Conservation (phyloP, 1,140 invertebrate species). For the Atta texana region DNA sequence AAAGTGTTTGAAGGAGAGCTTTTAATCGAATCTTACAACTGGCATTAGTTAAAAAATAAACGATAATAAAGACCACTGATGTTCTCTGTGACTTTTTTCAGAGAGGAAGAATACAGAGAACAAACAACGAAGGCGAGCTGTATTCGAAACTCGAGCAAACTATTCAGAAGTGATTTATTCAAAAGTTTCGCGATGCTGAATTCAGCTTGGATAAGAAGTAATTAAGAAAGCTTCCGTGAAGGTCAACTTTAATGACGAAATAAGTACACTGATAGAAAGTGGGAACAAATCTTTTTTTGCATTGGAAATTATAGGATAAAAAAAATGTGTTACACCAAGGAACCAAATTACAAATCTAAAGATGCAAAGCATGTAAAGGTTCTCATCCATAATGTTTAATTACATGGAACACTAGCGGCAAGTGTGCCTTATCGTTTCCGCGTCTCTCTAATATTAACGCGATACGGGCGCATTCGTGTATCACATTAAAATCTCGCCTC, state of each 20-base stretch:
- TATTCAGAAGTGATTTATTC: constrained; percentile 53
- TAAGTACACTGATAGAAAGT: not conserved
- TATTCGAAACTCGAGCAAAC: constrained; percentile 47
- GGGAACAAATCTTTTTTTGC: not conserved
- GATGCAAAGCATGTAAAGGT: not conserved
- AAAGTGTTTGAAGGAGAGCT: not conserved
- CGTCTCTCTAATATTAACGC: constrained; percentile 59
- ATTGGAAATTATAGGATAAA: not conserved
- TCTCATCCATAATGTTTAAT: constrained; percentile 17
- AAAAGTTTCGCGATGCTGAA: constrained; percentile 36
- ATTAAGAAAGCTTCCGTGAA: constrained; percentile 35
- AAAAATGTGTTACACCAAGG: not conserved
- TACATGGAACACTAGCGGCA: constrained; percentile 13
- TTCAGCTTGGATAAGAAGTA: constrained; percentile 15
- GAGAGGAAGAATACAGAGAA: not conserved
- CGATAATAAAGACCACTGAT: not conserved
- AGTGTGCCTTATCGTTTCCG: constrained; percentile 52
- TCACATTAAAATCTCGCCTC: constrained; percentile 67
- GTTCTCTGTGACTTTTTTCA: not conserved
- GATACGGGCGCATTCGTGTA: constrained; percentile 49
- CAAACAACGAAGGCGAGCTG: constrained; percentile 13
- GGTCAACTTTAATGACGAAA: constrained; percentile 31
- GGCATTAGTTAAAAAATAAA: constrained; percentile 26
- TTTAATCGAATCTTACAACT: constrained; percentile 23
- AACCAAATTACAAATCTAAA: not conserved